phyloP scores from a whole-genome alignment of 2,888 invertebrate genomes.

The Cantharis rufa region DNA sequence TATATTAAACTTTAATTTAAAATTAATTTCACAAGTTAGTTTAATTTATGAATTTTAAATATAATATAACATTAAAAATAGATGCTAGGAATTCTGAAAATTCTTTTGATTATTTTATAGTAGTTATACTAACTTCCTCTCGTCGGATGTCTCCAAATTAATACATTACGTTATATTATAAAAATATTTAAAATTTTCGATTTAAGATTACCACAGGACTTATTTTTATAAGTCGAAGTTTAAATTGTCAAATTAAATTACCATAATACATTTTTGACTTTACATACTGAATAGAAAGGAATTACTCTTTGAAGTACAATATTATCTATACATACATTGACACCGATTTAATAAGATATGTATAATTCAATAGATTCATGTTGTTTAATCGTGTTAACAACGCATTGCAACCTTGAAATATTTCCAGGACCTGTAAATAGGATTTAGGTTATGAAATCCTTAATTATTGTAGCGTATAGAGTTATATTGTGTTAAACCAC shows the following conservation, averaged over 20 bases:
- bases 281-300: background rate
- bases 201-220: background rate
- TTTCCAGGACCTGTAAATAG: background rate
- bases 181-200: background rate
- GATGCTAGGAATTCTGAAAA: no score
- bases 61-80: no score
- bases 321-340: background rate
- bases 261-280: background rate
- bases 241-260: background rate
- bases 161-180: no score
- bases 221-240: background rate
- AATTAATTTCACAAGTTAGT: no score
- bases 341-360: background rate
- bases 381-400: background rate
- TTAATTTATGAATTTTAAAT: no score
- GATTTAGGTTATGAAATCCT: background rate
- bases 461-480: background rate
- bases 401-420: background rate
- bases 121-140: no score
- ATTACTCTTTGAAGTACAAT: background rate
- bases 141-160: no score
- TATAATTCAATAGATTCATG: background rate
- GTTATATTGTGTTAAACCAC: background rate
- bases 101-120: no score
- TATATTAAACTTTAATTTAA: no score